Conservation (phyloP, 2,888 invertebrate genomes). For the Eupeodes latifasciatus region DNA sequence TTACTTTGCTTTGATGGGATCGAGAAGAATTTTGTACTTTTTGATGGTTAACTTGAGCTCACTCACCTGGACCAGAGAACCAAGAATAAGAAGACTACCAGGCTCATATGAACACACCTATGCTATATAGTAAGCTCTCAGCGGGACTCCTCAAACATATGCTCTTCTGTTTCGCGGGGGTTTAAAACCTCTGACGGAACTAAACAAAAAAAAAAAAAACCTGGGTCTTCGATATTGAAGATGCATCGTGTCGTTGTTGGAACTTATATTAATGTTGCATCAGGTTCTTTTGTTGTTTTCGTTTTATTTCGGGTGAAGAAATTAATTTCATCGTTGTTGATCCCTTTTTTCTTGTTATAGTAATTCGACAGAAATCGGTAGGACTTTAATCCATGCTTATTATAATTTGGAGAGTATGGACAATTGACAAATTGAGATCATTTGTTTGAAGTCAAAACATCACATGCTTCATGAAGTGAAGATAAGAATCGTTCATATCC, state of each 20-base stretch:
- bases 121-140: slow-evolving; percentile 55
- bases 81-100: background rate
- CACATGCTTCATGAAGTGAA: slow-evolving; percentile 47
- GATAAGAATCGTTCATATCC: slow-evolving; percentile 79
- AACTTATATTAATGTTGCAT: slow-evolving; percentile 52
- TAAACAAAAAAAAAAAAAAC: background rate
- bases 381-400: slow-evolving; percentile 70
- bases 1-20: slow-evolving; percentile 15
- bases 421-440: slow-evolving; percentile 83
- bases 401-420: slow-evolving; percentile 50
- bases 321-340: slow-evolving; percentile 73
- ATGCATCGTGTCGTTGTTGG: slow-evolving; percentile 8
- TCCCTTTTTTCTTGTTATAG: slow-evolving; percentile 46
- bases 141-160: slow-evolving; percentile 75
- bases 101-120: slow-evolving; percentile 42
- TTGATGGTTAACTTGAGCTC: slow-evolving; percentile 36
- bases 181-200: background rate
- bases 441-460: slow-evolving; percentile 83
- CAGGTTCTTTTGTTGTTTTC: slow-evolving; percentile 57
- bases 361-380: slow-evolving; percentile 26
- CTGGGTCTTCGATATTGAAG: background rate
- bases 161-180: slow-evolving; percentile 49
- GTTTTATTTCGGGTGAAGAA: slow-evolving; percentile 66
- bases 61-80: slow-evolving; percentile 58
- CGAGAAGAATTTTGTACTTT: slow-evolving; percentile 20